These are phyloP conservation scores for Temnothorax unifasciatus DNA, from an alignment of 2,888 invertebrate species.

Conservation along the genomic window DNA sequence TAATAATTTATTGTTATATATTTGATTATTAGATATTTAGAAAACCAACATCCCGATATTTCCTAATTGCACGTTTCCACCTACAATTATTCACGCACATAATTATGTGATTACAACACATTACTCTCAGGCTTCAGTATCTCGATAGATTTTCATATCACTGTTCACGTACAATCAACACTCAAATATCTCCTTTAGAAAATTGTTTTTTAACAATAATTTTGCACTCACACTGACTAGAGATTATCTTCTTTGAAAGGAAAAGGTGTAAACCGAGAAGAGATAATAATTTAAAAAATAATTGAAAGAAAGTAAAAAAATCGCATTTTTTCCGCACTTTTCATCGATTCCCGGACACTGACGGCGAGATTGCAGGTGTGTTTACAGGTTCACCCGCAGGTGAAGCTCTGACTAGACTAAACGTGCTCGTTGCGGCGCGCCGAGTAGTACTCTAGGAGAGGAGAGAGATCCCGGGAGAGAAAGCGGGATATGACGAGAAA, in stretches of 20 bases:
- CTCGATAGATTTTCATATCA: background rate
- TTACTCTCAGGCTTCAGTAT: background rate
- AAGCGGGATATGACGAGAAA: constrained; percentile 57
- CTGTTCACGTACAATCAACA: background rate
- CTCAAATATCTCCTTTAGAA: background rate
- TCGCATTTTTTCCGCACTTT: background rate
- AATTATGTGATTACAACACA: background rate
- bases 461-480: constrained; percentile 62
- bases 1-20: background rate
- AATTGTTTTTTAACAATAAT: background rate
- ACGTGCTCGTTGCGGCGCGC: constrained; percentile 72
- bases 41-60: background rate
- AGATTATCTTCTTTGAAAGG: background rate
- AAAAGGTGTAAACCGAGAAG: background rate
- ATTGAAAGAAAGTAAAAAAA: background rate
- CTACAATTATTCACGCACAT: background rate
- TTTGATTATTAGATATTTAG: background rate
- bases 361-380: constrained; percentile 62
- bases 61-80: background rate
- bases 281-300: background rate
- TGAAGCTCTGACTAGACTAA: constrained; percentile 82
- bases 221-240: constrained; percentile 42
- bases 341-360: constrained; percentile 29
- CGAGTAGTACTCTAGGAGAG: constrained; percentile 73
- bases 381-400: constrained; percentile 76